These are phyloP conservation scores for Stenodera caucasica DNA, from an alignment of 2,888 invertebrate species.

Conservation along the genomic window DNA sequence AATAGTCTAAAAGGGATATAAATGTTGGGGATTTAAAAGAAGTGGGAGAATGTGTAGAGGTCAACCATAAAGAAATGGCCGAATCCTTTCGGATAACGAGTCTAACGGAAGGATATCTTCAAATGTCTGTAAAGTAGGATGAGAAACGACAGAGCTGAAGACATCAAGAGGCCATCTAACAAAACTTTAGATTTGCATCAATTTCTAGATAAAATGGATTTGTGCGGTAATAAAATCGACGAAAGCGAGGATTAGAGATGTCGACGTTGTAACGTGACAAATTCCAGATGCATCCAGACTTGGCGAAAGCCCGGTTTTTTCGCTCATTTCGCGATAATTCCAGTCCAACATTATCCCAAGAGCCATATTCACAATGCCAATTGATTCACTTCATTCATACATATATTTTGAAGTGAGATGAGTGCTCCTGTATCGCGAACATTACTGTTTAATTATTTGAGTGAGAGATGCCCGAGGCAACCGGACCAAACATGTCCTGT, in stretches of 20 bases:
- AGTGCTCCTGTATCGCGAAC: slow-evolving; percentile 36
- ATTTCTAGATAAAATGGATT: neutral
- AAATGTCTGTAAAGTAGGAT: slow-evolving; percentile 10
- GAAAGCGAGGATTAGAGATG: no score
- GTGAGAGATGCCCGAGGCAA: slow-evolving; percentile 21
- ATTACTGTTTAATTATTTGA: slow-evolving; percentile 40
- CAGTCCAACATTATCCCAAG: no score
- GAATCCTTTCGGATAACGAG: slow-evolving; percentile 47
- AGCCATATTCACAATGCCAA: no score
- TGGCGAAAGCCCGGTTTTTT: no score
- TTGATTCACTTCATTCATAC: slow-evolving; percentile 28
- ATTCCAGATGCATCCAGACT: no score
- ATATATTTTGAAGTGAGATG: slow-evolving; percentile 29
- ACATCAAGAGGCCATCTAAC: slow-evolving; percentile 31
- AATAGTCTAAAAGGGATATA: slow-evolving; percentile 50
- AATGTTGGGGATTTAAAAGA: slow-evolving; percentile 49
- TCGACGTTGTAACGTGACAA: no score
- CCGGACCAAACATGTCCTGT: slow-evolving; percentile 24
- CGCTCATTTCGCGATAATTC: no score
- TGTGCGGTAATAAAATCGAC: neutral
- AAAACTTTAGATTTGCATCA: slow-evolving; percentile 24
- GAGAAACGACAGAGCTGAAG: slow-evolving; percentile 19
- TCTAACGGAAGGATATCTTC: slow-evolving; percentile 41
- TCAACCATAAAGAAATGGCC: slow-evolving; percentile 50
- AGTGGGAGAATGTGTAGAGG: slow-evolving; percentile 41